Conservation (phyloP, 2,113 vertebrate genomes). For the Tauraco erythrolophus region DNA sequence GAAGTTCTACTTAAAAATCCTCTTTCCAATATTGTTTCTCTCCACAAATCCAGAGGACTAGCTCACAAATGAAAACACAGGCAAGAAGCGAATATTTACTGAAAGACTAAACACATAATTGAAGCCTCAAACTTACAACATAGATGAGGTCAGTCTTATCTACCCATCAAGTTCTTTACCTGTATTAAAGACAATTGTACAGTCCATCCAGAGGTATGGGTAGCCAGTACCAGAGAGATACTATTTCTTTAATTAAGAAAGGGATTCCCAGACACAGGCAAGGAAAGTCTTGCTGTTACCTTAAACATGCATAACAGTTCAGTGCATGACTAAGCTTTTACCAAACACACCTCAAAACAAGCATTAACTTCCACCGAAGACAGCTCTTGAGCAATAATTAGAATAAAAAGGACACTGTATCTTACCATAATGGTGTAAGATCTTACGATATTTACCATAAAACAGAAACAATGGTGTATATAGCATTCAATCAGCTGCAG, state of each 20-base stretch:
- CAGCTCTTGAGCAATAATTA: background rate
- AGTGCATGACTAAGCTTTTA: background rate
- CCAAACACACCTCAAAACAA: background rate
- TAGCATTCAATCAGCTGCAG: background rate
- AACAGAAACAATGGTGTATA: background rate
- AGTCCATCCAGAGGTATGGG: rapidly evolving
- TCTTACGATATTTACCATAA: background rate
- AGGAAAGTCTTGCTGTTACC: background rate
- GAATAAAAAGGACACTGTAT: background rate
- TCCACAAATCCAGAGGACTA: background rate
- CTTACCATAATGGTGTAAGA: background rate
- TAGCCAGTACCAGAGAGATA: background rate
- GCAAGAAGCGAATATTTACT: background rate
- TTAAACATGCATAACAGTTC: background rate
- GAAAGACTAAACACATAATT: background rate
- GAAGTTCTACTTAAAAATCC: background rate
- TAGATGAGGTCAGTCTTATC: rapidly evolving
- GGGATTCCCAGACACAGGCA: background rate
- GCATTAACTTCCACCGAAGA: background rate
- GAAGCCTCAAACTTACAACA: background rate
- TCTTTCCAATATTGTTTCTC: background rate
- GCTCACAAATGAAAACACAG: background rate
- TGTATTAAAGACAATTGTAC: background rate
- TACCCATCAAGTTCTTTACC: background rate
- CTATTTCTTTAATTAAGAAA: background rate